Conservation (phyloP, 2,113 vertebrate genomes). For the Eidolon helvum region DNA sequence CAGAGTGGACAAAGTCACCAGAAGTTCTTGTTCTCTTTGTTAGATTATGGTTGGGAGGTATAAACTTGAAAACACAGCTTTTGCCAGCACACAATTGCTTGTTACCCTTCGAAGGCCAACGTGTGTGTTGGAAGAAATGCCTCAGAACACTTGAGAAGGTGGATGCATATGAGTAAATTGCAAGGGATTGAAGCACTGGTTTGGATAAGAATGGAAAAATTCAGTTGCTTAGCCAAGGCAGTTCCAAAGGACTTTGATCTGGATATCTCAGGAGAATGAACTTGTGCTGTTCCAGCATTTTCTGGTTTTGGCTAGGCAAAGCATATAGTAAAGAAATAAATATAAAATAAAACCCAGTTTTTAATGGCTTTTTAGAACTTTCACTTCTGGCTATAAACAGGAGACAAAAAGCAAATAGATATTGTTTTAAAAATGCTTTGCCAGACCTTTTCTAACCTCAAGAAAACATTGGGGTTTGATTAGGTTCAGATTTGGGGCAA, state of each 20-base stretch:
- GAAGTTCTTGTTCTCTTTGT: conserved; percentile 4
- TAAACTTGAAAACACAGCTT: conserved; percentile 29
- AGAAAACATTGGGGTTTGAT: conserved; percentile 73
- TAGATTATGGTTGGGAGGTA: conserved; percentile 14
- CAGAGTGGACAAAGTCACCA: background rate
- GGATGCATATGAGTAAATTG: conserved; percentile 63
- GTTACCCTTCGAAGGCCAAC: conserved; percentile 56
- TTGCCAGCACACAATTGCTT: conserved; percentile 39
- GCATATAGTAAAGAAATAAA: conserved; percentile 70
- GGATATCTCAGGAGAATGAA: conserved; percentile 71
- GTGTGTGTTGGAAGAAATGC: conserved; percentile 22
- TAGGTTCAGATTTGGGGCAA: conserved; percentile 72
- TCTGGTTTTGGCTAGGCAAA: conserved; percentile 73
- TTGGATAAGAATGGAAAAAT: conserved; percentile 75
- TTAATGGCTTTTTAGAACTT: conserved; percentile 75
- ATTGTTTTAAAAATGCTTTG: conserved; percentile 76
- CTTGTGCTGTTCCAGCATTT: conserved; percentile 58
- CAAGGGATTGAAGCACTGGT: conserved; percentile 63
- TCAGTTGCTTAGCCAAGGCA: conserved; percentile 61
- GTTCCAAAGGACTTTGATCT: conserved; percentile 69
- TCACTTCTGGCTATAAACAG: conserved; percentile 63
- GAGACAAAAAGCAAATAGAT: conserved; percentile 76
- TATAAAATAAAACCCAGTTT: conserved; percentile 72
- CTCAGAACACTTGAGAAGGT: conserved; percentile 75
- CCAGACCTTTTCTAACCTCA: conserved; percentile 71